Percentiles rank a stretch among this genome's conserved stretches.
phyloP scores from a whole-genome alignment of 2,113 vertebrate genomes.

The human (Homo sapiens) region DNA sequence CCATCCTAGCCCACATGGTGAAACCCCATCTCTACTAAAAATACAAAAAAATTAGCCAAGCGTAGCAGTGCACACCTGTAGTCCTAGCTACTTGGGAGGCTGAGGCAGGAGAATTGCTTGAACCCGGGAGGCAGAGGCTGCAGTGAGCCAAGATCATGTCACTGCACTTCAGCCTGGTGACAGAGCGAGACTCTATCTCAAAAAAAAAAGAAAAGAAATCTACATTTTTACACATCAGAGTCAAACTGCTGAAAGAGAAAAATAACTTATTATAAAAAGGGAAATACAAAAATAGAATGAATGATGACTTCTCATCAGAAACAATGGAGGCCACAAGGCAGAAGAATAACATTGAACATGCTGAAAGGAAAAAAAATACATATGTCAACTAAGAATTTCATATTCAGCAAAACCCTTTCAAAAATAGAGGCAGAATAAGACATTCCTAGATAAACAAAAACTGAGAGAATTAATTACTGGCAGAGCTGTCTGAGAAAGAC shows the following conservation, averaged over 20 bases:
- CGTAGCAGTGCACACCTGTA: no score
- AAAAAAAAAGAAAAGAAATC: not conserved
- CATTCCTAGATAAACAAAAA: not conserved
- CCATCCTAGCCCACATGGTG: no score
- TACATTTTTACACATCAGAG: not conserved
- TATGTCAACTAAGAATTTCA: not conserved
- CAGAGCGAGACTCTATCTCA: no score
- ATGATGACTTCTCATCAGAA: not conserved
- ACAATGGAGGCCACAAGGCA: not conserved
- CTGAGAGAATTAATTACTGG: no score
- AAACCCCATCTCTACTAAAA: no score
- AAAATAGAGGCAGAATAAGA: not conserved
- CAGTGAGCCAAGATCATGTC: no score
- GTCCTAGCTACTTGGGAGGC: no score
- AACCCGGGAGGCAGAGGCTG: no score
- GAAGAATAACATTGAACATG: not conserved
- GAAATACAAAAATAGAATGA: not conserved
- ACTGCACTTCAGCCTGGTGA: no score
- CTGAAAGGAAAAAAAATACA: not conserved
- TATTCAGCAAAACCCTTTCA: not conserved
- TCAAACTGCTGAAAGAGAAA: not conserved
- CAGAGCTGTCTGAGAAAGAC: not conserved
- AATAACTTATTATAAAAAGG: not conserved
- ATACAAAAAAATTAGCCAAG: no score
- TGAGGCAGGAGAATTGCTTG: no score